Percentiles rank a stretch among this genome's conserved stretches.
Conservation (phyloP, 2,113 vertebrate species). For the Oreotragus oreotragus region DNA sequence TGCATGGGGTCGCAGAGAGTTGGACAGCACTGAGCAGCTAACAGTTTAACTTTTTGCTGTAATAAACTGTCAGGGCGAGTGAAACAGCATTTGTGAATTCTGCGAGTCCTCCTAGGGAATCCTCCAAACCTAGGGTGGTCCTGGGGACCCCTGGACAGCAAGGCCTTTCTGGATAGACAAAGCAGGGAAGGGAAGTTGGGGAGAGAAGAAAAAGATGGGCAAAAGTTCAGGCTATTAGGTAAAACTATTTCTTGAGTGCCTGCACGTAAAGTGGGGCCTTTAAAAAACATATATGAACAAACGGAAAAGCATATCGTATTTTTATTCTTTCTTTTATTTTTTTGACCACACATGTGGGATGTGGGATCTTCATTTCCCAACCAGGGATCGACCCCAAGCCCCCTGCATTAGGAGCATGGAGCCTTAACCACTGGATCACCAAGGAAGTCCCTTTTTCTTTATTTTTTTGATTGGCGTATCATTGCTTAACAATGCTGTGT, state of each 20-base stretch:
- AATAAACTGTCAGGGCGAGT: neutral
- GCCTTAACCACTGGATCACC: neutral
- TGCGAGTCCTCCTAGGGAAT: neutral
- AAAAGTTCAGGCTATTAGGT: neutral
- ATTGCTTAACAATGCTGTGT: neutral
- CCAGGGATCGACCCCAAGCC: fast-evolving
- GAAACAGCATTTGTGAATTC: neutral
- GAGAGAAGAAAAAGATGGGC: neutral
- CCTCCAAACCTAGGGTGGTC: neutral
- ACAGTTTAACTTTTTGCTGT: neutral
- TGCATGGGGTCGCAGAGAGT: neutral
- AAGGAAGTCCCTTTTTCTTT: neutral
- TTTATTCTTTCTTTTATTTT: neutral
- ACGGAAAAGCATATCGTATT: neutral
- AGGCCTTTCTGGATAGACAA: neutral
- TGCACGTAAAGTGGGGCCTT: too few species aligned
- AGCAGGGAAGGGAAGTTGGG: neutral
- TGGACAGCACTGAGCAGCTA: neutral
- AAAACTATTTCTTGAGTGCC: neutral
- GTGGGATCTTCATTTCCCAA: neutral
- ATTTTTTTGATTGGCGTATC: neutral
- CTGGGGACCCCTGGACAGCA: neutral
- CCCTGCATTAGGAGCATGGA: neutral
- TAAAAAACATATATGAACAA: neutral
- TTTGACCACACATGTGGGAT: neutral